Conservation (phyloP, 1,140 invertebrate genomes). For the Drosophila guanche region DNA sequence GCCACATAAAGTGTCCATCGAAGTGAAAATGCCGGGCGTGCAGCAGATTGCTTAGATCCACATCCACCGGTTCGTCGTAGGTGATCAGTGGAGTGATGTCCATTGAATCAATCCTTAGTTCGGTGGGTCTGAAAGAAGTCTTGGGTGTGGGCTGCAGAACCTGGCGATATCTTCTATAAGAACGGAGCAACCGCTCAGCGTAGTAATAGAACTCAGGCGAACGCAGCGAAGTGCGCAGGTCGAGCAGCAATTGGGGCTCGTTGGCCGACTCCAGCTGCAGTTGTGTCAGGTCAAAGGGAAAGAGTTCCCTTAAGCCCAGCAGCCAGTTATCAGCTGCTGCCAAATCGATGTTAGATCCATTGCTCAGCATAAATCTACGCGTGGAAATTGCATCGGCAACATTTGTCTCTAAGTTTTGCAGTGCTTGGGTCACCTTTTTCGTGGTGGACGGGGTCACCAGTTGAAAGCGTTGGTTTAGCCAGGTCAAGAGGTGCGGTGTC, state of each 20-base stretch:
- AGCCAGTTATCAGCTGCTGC: constrained; percentile 24
- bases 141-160: constrained; percentile 2
- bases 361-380: not conserved
- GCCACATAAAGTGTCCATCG: constrained; percentile 47
- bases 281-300: constrained; percentile 43
- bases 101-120: constrained; percentile 20
- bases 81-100: constrained; percentile 29
- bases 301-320: constrained; percentile 25
- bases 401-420: constrained; percentile 5
- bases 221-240: constrained; percentile 34
- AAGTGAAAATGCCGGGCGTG: constrained; percentile 35
- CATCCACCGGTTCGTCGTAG: constrained; percentile 42
- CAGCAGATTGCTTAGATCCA: constrained; percentile 47
- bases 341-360: constrained; percentile 37
- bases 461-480: constrained; percentile 15
- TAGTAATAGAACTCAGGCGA: constrained; percentile 38
- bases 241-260: constrained; percentile 7
- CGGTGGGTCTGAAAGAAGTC: constrained; percentile 9
- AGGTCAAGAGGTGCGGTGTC: not conserved
- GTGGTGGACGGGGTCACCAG: not conserved
- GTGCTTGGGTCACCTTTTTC: not conserved
- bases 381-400: constrained; percentile 7
- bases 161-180: constrained; percentile 27
- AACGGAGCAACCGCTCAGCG: constrained; percentile 27
- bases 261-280: not conserved